Base-by-base conservation (phyloP, 1,140 invertebrate species). In the Pantala flavescens region DNA sequence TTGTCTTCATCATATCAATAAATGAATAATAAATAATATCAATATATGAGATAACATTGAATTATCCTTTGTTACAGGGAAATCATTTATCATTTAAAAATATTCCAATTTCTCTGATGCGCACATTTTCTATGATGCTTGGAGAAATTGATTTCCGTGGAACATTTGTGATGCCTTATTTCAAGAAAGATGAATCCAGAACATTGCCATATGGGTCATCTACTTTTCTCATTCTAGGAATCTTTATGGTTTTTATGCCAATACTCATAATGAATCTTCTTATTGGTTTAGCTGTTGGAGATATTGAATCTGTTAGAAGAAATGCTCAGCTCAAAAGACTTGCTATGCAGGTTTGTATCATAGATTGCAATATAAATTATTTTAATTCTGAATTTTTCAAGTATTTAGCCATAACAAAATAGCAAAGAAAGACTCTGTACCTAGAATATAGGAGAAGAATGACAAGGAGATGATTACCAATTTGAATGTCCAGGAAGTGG, bases 221-320 rank as follows among this genome's bases (percentile, higher is more conserved):
- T 0, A 90, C 91, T 0, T 91, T 93, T 79, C 79, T 91, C n/a
- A 90, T 96, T 71, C 85, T 97, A 0, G 86, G 88, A 0, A 79
- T 94, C 0, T 97, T 96, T 79, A 93, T 95, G 87, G 89, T 96
- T 12, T 83, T 96, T 5, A 95, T 96, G 92, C 93, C 94, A 0
- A 95, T 97, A 80, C 83, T 97, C 3, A 83, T 96, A 73, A 96
- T 96, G 92, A 97, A 97, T 82, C 82, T 97, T 63, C 88, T 97
- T 55, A 96, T 96, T 80, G 94, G 94, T 93, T 88, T 96, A 84
- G 94, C 94, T 72, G 94, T 96, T 76, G 94, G 94, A 11, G 94
- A 96, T 79, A 96, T 96, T 77, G 93, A 95, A 81, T 91, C 91
- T 70, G 93, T 96, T 0, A 85, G 92, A 77, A 86, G 92, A 78